Evolutionary conservation across 2,888 invertebrate species (phyloP), one percentile per base, ranked within the genome.

Genomic region (Gasteruption jaculator): DNA sequence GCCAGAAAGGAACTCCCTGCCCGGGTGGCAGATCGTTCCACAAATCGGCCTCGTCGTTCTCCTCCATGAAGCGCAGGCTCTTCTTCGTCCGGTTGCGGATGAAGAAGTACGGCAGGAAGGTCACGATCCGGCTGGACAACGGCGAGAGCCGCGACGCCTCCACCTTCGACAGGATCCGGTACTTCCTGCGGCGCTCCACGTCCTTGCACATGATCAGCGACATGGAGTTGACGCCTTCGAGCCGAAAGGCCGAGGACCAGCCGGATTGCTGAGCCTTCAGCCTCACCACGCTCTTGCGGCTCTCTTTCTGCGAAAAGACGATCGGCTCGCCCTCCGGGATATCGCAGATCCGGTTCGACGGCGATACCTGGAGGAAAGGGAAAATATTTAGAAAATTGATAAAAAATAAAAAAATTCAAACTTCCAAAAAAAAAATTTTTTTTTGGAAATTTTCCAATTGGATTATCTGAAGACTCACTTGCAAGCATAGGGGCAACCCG

Each of bases 31-130:
- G 71, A 71, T 89, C 89, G 36, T 84, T 78, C 90, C 89, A 90
- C 7, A 90, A 73, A 69, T 90, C 90, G 0, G 87, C 86, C 27
- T 84, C 80, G 61, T 89, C 88, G 60, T 89, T 88, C 65, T 86
- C 85, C 61, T 90, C 89, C 89, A 90, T 89, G 72, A 84, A 89
- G 39, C 88, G 73, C 25, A 76, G 36, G 0, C 59, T 58, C 30
- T 49, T 78, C 49, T 77, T 78, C 0, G 84, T 83, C 54, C 81
- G 80, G 69, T 90, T 91, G 53, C 76, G 77, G 0, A 90, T 82
- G 42, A 87, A 74, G 71, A 89, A 89, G 71, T 85, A 86, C 0
- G 90, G 89, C 29, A 85, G 74, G 6, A 90, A 77, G 0, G 86
- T 86, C 22, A 90, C 80, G 38, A 90, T 85, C 64, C 85, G 86